phyloP scores from a whole-genome alignment of 2,113 vertebrate species.

The Apodemus sylvaticus region DNA sequence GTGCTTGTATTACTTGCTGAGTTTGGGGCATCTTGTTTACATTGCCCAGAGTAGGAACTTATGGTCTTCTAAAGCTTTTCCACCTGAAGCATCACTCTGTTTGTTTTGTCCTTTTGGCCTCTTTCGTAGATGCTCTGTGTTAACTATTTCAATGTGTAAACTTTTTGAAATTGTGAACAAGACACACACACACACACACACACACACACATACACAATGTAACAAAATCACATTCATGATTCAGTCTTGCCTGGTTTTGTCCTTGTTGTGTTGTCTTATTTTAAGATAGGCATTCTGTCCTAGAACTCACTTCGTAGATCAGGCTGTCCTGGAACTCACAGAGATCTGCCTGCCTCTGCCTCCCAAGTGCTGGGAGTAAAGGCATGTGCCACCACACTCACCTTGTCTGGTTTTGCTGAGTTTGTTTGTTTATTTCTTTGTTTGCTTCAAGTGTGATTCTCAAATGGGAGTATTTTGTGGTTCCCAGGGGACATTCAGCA shows the following conservation, averaged over 20 bases:
- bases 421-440: neutral
- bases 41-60: neutral
- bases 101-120: neutral
- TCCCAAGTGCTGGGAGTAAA: neutral
- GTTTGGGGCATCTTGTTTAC: neutral
- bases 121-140: neutral
- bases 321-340: neutral
- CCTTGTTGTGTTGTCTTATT: neutral
- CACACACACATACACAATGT: neutral
- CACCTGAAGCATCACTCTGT: neutral
- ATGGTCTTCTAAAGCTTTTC: neutral
- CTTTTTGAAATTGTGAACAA: neutral
- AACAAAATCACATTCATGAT: neutral
- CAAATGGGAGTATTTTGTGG: neutral
- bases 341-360: neutral
- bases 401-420: neutral
- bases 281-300: neutral
- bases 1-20: neutral
- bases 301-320: neutral
- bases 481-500: neutral
- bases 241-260: neutral
- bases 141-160: neutral
- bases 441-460: neutral
- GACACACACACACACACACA: too few relatives aligned
- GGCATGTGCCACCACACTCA: neutral